Evolutionary conservation across 2,888 invertebrate genomes (phyloP).

Genomic region (Dilophus febrilis): DNA sequence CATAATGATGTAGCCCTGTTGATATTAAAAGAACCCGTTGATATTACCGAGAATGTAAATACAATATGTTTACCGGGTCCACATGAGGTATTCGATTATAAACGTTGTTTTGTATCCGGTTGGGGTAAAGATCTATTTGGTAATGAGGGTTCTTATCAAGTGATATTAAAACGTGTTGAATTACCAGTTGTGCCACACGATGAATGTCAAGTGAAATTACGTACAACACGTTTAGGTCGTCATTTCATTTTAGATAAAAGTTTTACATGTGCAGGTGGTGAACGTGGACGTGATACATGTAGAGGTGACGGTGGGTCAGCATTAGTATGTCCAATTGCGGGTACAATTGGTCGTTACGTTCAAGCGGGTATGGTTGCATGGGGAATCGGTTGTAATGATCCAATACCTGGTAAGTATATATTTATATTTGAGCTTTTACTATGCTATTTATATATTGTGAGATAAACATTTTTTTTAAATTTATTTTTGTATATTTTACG

Average conservation of each 20-base stretch:
- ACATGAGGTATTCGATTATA: conserved; percentile 26
- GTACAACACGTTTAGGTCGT: conserved; percentile 45
- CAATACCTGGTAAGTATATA: conserved; percentile 11
- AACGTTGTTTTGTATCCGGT: conserved; percentile 45
- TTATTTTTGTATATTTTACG: no score
- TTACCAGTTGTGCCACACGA: conserved; percentile 43
- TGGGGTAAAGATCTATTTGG: conserved; percentile 37
- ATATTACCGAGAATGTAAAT: conserved; percentile 42
- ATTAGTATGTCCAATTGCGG: conserved; percentile 47
- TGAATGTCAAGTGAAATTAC: conserved; percentile 31
- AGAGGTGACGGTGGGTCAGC: conserved; percentile 59
- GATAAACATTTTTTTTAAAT: no score
- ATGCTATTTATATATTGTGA: no score
- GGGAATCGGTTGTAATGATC: conserved; percentile 34
- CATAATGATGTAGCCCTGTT: conserved; percentile 58
- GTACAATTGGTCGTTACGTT: conserved; percentile 30
- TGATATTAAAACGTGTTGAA: conserved; percentile 48
- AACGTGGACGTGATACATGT: conserved; percentile 31
- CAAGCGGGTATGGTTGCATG: conserved; percentile 39
- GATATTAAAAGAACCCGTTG: conserved; percentile 41
- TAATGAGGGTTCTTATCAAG: conserved; percentile 34
- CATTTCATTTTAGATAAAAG: conserved; percentile 44
- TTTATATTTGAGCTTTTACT: no score
- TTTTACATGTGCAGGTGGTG: conserved; percentile 65
- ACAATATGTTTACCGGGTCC: conserved; percentile 43